phyloP scores from a whole-genome alignment of 2,113 vertebrate genomes.

The Ailurus styani region DNA sequence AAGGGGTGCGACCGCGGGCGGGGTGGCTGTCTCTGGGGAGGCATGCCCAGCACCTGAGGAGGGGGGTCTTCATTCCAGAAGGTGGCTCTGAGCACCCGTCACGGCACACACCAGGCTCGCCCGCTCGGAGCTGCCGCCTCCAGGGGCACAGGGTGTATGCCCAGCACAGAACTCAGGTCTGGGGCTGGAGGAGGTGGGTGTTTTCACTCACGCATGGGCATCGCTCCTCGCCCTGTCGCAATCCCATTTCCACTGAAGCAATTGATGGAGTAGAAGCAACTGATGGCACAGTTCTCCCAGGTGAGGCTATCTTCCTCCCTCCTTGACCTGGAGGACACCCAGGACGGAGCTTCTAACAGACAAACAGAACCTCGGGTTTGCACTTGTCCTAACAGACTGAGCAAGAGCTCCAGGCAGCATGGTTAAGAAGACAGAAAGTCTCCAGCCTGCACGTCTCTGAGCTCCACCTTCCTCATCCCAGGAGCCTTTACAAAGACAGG shows the following conservation, averaged over 20 bases:
- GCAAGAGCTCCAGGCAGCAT: no score
- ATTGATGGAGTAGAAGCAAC: neutral
- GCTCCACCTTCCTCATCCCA: neutral
- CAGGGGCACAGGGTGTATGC: fast-evolving
- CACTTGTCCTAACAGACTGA: fast-evolving
- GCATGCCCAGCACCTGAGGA: neutral
- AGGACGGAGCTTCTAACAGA: neutral
- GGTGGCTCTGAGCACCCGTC: fast-evolving
- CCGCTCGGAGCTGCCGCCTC: no score
- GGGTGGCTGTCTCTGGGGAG: neutral
- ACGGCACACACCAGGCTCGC: neutral
- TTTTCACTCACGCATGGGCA: neutral
- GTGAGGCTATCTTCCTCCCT: fast-evolving
- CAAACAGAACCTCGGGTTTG: neutral
- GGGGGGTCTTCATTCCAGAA: neutral
- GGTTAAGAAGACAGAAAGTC: neutral
- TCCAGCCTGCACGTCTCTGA: no score
- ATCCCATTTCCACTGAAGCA: neutral
- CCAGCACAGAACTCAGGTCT: neutral
- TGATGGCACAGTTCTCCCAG: fast-evolving
- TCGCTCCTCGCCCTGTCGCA: neutral
- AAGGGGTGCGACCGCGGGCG: no score
- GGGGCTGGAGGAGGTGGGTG: no score
- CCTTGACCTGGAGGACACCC: neutral
- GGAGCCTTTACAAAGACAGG: neutral